Base-by-base conservation (phyloP, 2,888 invertebrate genomes). In the Leucophenga montana region DNA sequence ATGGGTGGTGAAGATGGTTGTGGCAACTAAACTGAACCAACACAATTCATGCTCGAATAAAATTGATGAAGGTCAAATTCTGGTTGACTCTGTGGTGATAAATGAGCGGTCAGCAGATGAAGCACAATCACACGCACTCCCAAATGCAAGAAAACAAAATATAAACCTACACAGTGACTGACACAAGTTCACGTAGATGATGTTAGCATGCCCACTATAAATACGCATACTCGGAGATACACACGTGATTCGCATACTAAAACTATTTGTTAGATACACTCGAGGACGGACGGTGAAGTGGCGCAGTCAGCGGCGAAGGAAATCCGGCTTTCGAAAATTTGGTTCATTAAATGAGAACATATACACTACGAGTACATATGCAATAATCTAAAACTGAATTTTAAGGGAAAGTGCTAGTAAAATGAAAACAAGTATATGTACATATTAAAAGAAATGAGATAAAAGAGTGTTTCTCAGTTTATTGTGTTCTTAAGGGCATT, bases 61-160 rank as follows among this genome's bases (percentile, higher is more conserved):
- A 77, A 80, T 79, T 79, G 79, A 79, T 79, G 80, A 80, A 79
- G 79, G 79, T 80, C 80, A 80, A 79, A 79, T 74, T 75, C 72
- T 80, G 75, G 79, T 80, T 80, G 79, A 78, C 79, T 80, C 80
- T 78, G 80, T 73, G 75, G 79, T 79, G 79, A 79, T 79, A 79
- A 80, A 79, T 80, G 80, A 77, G 80, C 79, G 79, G 80, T 80
- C 79, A 80, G 73, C 73, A 75, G 59, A 78, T 67, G 39, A 71
- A 68, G 33, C 50, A 31, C 13, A 57, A 67, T 20, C 56, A 68
- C 68, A 39, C 9, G 50, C 31, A 62, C 59, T 27, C 44, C 27
- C 61, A 33, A 27, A 3, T 27, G 27, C 27, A 2, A 27, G 27
- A 27, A 27, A 27, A 27, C 27, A 27, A 27, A 27, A 27, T 27